These are phyloP conservation scores for Syrphus vitripennis DNA, from an alignment of 2,888 invertebrate species.

Conservation along the genomic window DNA sequence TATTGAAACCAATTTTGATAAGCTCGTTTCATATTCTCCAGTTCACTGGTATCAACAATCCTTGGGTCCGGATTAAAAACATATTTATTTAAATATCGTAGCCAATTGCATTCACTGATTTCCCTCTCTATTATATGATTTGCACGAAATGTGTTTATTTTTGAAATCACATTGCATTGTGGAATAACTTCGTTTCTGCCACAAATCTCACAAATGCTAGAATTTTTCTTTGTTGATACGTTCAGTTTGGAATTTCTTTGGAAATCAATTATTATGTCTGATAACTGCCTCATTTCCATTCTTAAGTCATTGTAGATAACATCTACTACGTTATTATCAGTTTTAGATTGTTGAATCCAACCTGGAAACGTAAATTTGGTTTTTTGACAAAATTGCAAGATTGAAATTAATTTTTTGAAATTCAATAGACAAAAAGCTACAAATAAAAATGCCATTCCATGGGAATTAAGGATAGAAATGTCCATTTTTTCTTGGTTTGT, in stretches of 20 bases:
- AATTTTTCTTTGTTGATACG: background rate
- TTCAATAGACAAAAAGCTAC: conserved; percentile 32
- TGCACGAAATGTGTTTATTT: background rate
- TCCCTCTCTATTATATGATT: background rate
- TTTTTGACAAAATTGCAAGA: background rate
- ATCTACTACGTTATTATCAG: conserved; percentile 2
- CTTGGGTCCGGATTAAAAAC: conserved; percentile 48
- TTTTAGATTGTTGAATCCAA: background rate
- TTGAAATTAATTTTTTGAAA: conserved; percentile 11
- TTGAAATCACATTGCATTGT: background rate
- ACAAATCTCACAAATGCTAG: background rate
- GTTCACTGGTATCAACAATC: conserved; percentile 47
- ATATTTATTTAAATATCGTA: conserved; percentile 45
- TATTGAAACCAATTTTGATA: conserved; percentile 38
- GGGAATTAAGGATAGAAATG: background rate
- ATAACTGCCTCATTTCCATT: conserved; percentile 41
- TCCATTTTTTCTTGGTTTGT: background rate
- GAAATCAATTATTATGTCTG: conserved; percentile 33
- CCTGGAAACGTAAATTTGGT: background rate
- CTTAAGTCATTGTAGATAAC: conserved; percentile 17
- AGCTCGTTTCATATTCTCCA: conserved; percentile 40
- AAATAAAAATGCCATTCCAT: conserved; percentile 19
- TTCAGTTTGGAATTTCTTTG: conserved; percentile 27
- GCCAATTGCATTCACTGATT: conserved; percentile 38
- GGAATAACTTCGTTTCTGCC: background rate